A percentile compares a stretch with the other conserved stretches of the same genome.
phyloP scores from a whole-genome alignment of 2,888 invertebrate genomes.

The Drosophila borborema region DNA sequence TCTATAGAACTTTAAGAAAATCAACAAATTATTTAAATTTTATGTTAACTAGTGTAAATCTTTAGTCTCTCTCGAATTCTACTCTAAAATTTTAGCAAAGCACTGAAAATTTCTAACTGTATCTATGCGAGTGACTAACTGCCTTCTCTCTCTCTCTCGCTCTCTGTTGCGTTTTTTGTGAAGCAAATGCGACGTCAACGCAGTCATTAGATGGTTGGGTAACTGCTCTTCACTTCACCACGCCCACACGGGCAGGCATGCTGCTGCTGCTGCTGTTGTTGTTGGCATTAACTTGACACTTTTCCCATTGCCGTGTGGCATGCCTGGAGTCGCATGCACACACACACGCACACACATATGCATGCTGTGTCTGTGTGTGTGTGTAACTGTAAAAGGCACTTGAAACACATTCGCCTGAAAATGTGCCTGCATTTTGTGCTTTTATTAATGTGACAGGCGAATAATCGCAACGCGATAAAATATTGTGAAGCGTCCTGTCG shows the following conservation, averaged over 20 bases:
- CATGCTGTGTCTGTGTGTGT: constrained; percentile 51
- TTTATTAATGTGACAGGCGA: constrained; percentile 76
- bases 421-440: constrained; percentile 71
- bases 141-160: neutral
- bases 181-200: constrained; percentile 74
- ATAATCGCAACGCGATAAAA: constrained; percentile 73
- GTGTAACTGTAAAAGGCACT: constrained; percentile 80
- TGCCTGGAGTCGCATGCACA: constrained; percentile 44
- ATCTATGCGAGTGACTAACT: constrained; percentile 3
- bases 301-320: constrained; percentile 71
- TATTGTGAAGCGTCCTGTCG: constrained; percentile 54
- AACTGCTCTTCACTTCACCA: constrained; percentile 29
- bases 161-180: constrained; percentile 51
- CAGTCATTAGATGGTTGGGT: constrained; percentile 69
- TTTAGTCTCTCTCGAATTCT: neutral
- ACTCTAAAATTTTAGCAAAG: constrained; percentile 31
- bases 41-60: neutral
- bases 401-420: constrained; percentile 78
- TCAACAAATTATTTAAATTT: neutral
- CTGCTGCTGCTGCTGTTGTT: constrained; percentile 37
- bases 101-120: constrained; percentile 17
- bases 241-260: constrained; percentile 36
- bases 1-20: neutral
- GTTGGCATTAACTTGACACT: constrained; percentile 80
- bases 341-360: neutral